Evolutionary conservation across 1,140 invertebrate species (phyloP), one percentile per base, ranked within the genome.

Genomic region (Andricus grossulariae): DNA sequence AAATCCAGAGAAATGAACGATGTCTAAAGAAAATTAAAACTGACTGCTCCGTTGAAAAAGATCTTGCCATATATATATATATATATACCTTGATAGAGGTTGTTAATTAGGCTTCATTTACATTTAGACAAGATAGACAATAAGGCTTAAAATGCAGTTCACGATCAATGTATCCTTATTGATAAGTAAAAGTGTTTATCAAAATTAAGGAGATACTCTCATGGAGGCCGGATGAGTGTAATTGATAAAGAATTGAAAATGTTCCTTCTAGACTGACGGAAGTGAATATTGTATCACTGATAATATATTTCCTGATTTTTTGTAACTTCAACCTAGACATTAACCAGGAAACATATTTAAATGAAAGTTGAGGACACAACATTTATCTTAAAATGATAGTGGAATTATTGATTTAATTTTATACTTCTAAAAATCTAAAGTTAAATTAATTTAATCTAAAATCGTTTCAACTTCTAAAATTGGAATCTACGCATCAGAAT

Each of bases 141-240:
- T 32, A 32, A 66, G 16, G 8, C 6, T 66, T 66, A 39, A 66
- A 45, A 66, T 66, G 13, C 60, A 39, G 7, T 66, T 66, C 60
- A 66, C 60, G 60, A 39, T 45, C 16, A n/a, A 12, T 45, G 15
- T 32, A 66, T 66, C 60, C 60, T 25, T 32, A 39, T 66, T 45
- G 60, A 66, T 66, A 66, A 66, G 25, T 3, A 21, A 39, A 66
- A 66, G 39, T 66, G 32, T 66, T 66, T 66, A n/a, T 32, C 60
- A 32, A 21, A 66, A 66, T 66, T 7, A 13, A 66, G 25, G 25
- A 45, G 60, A 66, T 60, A 39, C 12, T 16, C 39, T 66, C 25
- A 66, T 18, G 21, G 39, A 10, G 39, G 39, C 39, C 39, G 18
- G 18, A 10, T 21, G 54, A 54, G 52, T n/a, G n/a, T 0, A 54